Evolutionary conservation across 2,797 vertebrate genomes (phyloP), one percentile per base, ranked within the genome.

Genomic region (Thaleichthys pacificus): DNA sequence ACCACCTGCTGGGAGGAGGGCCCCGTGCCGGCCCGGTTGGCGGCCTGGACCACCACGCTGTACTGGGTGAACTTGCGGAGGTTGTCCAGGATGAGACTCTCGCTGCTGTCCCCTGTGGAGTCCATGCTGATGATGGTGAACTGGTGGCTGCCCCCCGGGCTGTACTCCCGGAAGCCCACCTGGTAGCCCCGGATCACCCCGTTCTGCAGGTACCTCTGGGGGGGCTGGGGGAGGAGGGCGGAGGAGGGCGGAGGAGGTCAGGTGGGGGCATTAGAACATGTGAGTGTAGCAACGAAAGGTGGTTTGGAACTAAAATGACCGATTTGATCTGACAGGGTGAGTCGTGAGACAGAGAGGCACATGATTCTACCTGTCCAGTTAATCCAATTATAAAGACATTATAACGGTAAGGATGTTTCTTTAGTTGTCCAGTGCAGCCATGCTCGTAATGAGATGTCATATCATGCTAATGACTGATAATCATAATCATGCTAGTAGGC

Each of bases 21-120:
- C 30, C 98, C 98, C 0, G 97, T 99, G 56, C 98, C 98, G 0
- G 98, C 98, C 56, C 96, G 89, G 88, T 99, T 99, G 28, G 95
- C 96, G 11, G 98, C 98, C 87, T 99, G 97, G 32, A 99, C 98
- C 80, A 99, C 96, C 89, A 99, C 96, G 61, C 97, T 97, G 68
- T 99, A 99, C 91, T 98, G 97, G 0, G 97, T 99, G 91, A 97
- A 99, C 89, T 99, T 99, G 84, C 95, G 96, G 70, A 99, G 93
- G 87, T 98, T 97, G 90, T 98, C 96, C 86, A 99, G 93, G 0
- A 95, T 91, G 69, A 98, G 95, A 69, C 94, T 92, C 88, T 99
- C 98, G 0, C 91, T 97, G 70, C 86, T 91, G 93, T 99, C 97
- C 0, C 98, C 98, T 0, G 96, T 97, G 77, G 95, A 97, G 90